A percentile compares a stretch with the other conserved stretches of the same genome.
phyloP scores from a whole-genome alignment of 1,140 invertebrate genomes.

The Megalopta genalis region DNA sequence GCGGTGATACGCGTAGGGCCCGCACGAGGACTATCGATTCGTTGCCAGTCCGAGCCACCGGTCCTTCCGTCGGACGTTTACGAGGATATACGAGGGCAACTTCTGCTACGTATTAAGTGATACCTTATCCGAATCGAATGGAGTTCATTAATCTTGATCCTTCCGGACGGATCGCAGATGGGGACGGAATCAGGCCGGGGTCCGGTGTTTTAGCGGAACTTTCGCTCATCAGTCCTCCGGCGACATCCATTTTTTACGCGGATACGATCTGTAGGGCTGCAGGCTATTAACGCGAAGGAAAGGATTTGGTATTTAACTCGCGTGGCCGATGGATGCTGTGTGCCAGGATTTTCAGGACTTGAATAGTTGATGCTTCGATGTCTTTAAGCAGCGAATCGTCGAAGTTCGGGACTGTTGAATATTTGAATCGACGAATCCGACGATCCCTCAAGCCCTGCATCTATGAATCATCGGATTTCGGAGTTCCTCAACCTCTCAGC shows the following conservation, averaged over 20 bases:
- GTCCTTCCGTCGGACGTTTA: background rate
- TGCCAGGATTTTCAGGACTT: too few relatives aligned
- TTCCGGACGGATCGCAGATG: background rate
- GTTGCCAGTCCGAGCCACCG: background rate
- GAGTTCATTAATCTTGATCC: constrained; percentile 34
- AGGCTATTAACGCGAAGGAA: too few relatives aligned
- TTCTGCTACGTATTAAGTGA: constrained; percentile 10
- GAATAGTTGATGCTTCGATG: too few relatives aligned
- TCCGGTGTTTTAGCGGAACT: background rate
- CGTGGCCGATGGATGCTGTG: too few relatives aligned
- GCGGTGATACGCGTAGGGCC: background rate
- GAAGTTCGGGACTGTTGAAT: too few relatives aligned
- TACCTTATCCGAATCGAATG: constrained; percentile 26
- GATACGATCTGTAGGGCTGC: background rate
- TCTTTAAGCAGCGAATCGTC: too few relatives aligned
- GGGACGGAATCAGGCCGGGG: background rate
- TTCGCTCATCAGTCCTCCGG: background rate
- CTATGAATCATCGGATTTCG: too few relatives aligned
- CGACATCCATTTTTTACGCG: background rate
- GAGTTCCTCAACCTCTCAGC: too few relatives aligned
- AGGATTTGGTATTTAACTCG: too few relatives aligned
- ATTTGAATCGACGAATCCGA: too few relatives aligned
- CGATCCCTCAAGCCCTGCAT: too few relatives aligned
- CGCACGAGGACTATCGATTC: background rate
- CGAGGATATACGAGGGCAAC: constrained; percentile 24